Percentiles rank a stretch among this genome's conserved stretches.
Evolutionary conservation across 2,113 vertebrate genomes (phyloP).

Genomic region (Erythrolamprus reginae): DNA sequence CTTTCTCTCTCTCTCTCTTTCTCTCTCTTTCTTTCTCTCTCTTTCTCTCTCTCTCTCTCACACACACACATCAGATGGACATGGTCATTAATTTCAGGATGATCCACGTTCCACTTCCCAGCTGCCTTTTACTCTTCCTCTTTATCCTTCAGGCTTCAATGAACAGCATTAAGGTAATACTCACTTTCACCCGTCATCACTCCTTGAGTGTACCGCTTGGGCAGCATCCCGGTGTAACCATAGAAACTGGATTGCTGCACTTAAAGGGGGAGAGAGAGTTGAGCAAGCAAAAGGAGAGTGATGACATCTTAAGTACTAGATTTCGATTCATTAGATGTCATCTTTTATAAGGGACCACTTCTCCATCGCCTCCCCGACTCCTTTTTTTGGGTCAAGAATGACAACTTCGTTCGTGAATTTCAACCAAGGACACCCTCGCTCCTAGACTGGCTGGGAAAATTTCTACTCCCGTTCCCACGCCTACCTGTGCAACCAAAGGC

Average conservation of each 20-base stretch:
- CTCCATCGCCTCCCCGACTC: not conserved
- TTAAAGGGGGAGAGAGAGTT: constrained; percentile 65
- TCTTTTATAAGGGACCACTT: not conserved
- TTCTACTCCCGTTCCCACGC: fast-evolving
- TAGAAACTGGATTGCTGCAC: constrained; percentile 99
- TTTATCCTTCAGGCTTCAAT: no score
- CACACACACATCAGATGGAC: no score
- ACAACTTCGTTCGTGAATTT: not conserved
- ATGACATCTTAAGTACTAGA: not conserved
- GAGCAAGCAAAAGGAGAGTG: constrained; percentile 28
- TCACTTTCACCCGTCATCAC: constrained; percentile 99
- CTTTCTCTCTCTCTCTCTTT: no score
- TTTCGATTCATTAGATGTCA: not conserved
- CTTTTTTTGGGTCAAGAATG: not conserved
- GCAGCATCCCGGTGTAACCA: constrained; percentile 97
- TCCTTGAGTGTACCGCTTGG: constrained; percentile 95
- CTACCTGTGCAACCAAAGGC: constrained; percentile 98
- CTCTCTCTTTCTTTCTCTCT: no score
- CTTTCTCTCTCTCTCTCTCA: no score
- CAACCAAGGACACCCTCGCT: not conserved
- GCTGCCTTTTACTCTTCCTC: no score
- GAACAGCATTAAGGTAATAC: constrained; percentile 24
- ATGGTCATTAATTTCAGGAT: no score
- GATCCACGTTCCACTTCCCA: no score
- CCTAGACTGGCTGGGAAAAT: not conserved